Evolutionary conservation across 2,888 invertebrate species (phyloP).

Genomic region (Cataglyphis livida): DNA sequence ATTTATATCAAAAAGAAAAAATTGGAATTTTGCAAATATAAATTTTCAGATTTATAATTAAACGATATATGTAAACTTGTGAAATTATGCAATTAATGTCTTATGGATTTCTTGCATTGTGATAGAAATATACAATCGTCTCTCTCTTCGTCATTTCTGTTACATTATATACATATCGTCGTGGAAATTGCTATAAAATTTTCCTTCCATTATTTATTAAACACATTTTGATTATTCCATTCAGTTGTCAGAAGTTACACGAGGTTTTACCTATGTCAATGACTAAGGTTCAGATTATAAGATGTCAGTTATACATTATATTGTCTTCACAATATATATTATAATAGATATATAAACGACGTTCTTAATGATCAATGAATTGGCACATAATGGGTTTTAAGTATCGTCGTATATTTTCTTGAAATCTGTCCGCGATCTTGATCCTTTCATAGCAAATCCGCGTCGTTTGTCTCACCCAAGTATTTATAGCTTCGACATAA

Average conservation of each 20-base stretch:
- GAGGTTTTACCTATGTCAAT: conserved; percentile 4
- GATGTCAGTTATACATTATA: not conserved
- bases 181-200: not conserved
- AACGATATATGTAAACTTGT: not conserved
- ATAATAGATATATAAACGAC: conserved; percentile 24
- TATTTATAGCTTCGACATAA: conserved; percentile 30
- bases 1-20: not conserved
- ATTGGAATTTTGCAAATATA: not conserved
- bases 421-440: conserved; percentile 10
- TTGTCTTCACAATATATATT: not conserved
- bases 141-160: not conserved
- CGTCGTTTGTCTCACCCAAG: not conserved
- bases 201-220: not conserved
- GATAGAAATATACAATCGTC: not conserved
- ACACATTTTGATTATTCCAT: not conserved
- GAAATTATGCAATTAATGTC: not conserved
- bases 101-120: not conserved
- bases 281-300: conserved; percentile 9
- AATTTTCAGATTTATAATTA: not conserved
- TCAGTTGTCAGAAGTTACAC: not conserved
- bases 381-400: not conserved
- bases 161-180: not conserved
- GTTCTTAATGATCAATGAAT: conserved; percentile 17
- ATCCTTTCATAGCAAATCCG: conserved; percentile 28
- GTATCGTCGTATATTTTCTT: conserved; percentile 12